Evolutionary conservation across 2,888 invertebrate genomes (phyloP), one percentile per base, ranked within the genome.

Genomic region (Synanthedon vespiformis): DNA sequence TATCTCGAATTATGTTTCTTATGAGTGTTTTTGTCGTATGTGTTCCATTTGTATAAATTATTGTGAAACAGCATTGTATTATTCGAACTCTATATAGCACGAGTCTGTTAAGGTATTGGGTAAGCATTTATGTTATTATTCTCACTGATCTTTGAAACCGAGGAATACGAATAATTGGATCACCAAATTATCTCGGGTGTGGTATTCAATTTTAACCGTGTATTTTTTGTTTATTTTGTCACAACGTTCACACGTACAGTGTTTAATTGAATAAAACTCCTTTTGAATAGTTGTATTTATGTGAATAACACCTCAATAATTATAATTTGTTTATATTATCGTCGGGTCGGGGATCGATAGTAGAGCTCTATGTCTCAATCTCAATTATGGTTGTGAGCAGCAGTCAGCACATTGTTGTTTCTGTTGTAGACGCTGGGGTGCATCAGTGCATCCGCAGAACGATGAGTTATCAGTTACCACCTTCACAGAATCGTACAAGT

Each of bases 381-480:
- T 62, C 62, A 67, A 59, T 65, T 68, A 71, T 22, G 73, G 65
- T 70, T 64, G 61, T 63, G 61, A 65, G 64, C 61, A 60, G 60
- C 59, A 16, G 16, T 16, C 16, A 16, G 16, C 16, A 58, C 59
- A 65, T 66, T 61, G 70, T 75, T 64, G 66, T 72, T 70, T 70
- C 63, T 60, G 65, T 76, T 72, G 61, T 78, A 91, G 91, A 89
- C 89, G 90, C 89, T 89, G 89, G 5, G 89, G 89, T 89, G 89
- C 84, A 78, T 71, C 68, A 61, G 64, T 77, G 89, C 90, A 89
- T 90, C 89, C 88, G 82, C 83, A 88, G 88, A 90, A 92, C 89
- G 90, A 95, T 95, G 95, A 95, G 94, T 90, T 95, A 94, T 88
- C 91, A 91, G 89, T 92, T 94, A 91, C 92, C 93, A 72, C 89